Evolutionary conservation across 2,888 invertebrate genomes (phyloP).

Genomic region (Zeuzera pyrina): DNA sequence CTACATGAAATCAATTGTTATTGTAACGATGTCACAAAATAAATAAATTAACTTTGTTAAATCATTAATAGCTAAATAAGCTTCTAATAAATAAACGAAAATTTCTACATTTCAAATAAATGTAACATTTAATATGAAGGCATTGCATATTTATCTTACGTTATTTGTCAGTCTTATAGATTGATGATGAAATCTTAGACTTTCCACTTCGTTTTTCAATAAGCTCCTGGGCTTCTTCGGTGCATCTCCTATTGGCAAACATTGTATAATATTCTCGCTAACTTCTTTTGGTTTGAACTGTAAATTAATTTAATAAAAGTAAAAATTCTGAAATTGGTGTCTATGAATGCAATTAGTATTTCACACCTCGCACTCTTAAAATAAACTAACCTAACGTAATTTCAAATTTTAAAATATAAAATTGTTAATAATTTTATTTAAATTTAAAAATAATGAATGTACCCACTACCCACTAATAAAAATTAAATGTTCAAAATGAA

Average conservation of each 20-base stretch:
- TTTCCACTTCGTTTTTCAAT: conserved; percentile 80
- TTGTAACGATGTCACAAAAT: conserved; percentile 2
- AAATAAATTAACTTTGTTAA: conserved; percentile 11
- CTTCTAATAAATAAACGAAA: conserved; percentile 6
- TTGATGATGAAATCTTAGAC: conserved; percentile 78
- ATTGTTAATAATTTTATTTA: too few species aligned
- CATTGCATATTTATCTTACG: conserved; percentile 32
- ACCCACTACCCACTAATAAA: too few species aligned
- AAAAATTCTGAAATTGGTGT: too few species aligned
- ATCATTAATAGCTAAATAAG: conserved; percentile 3
- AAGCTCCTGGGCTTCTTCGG: conserved; percentile 82
- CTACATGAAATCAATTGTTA: not conserved
- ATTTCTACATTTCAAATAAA: conserved; percentile 10
- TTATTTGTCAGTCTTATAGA: conserved; percentile 43
- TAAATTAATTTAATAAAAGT: too few species aligned
- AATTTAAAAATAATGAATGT: too few species aligned
- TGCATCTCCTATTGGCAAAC: conserved; percentile 77
- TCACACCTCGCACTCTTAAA: too few species aligned
- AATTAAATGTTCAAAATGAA: too few species aligned
- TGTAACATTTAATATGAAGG: not conserved
- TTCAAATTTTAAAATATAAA: too few species aligned
- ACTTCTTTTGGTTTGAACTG: conserved; percentile 86
- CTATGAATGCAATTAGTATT: too few species aligned
- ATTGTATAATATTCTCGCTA: conserved; percentile 84
- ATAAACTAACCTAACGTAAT: too few species aligned